Evolutionary conservation across 2,888 invertebrate genomes (phyloP).

Genomic region (Ceratothoa steindachneri): DNA sequence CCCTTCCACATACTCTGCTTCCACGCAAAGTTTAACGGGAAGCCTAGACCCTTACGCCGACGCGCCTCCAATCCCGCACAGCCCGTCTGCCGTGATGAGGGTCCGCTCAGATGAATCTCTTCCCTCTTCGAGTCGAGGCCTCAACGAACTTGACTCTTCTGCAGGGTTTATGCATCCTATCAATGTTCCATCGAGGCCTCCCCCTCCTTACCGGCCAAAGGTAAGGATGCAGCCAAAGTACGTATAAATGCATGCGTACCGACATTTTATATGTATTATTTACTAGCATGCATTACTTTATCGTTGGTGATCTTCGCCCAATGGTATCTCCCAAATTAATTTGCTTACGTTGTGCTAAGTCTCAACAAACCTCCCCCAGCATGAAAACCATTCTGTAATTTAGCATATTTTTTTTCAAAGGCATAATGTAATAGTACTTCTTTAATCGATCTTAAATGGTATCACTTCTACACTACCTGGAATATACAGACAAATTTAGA

Average conservation of each 20-base stretch:
- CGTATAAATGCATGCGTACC: slow-evolving; percentile 30
- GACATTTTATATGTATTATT: neutral
- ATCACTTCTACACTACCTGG: no score
- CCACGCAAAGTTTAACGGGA: slow-evolving; percentile 51
- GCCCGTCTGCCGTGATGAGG: slow-evolving; percentile 33
- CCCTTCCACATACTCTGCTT: slow-evolving; percentile 50
- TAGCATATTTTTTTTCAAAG: no score
- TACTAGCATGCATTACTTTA: no score
- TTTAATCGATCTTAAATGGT: no score
- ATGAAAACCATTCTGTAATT: no score
- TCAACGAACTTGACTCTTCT: slow-evolving; percentile 25
- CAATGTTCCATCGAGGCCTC: slow-evolving; percentile 33
- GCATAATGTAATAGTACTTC: no score
- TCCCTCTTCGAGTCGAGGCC: slow-evolving; percentile 28
- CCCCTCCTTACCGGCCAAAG: slow-evolving; percentile 48
- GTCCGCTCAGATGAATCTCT: slow-evolving; percentile 47
- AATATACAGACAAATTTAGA: no score
- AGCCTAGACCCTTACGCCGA: slow-evolving; percentile 48
- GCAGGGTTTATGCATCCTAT: slow-evolving; percentile 29
- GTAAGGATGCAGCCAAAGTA: slow-evolving; percentile 47
- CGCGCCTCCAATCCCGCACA: slow-evolving; percentile 5
- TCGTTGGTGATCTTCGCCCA: no score
- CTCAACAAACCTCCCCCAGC: no score
- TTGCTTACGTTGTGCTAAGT: no score
- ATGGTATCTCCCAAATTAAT: no score